phyloP scores from a whole-genome alignment of 2,113 vertebrate genomes.

The Xiphophorus maculatus region DNA sequence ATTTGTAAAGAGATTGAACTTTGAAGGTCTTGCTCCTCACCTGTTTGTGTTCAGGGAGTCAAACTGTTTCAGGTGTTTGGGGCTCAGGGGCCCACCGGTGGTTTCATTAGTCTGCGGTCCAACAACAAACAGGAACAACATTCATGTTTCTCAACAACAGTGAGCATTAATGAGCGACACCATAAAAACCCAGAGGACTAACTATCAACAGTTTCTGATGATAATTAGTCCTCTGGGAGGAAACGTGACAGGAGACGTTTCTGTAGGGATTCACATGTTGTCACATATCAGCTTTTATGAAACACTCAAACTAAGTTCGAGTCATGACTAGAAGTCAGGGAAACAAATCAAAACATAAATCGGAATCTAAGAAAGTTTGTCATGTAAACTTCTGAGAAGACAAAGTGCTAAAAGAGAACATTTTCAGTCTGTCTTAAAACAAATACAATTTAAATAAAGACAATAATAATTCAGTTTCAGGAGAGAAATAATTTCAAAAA shows the following conservation, averaged over 20 bases:
- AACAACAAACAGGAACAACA: constrained; percentile 5
- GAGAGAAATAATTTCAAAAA: background rate
- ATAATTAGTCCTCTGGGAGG: constrained; percentile 49
- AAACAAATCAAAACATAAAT: background rate
- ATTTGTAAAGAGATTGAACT: background rate
- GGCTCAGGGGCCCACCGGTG: constrained; percentile 14
- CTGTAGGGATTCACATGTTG: background rate
- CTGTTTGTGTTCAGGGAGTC: background rate
- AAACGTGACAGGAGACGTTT: background rate
- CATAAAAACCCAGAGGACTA: constrained; percentile 7
- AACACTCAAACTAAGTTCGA: background rate
- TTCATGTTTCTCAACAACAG: constrained; percentile 22
- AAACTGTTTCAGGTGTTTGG: background rate
- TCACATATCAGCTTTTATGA: background rate
- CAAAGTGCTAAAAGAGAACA: too few species aligned
- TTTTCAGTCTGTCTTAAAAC: background rate
- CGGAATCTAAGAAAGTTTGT: background rate
- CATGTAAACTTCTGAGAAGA: background rate
- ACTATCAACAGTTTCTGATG: constrained; percentile 41
- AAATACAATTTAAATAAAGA: too few species aligned
- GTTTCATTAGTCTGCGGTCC: constrained; percentile 30
- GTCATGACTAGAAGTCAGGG: background rate
- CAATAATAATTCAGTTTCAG: background rate
- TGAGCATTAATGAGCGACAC: constrained; percentile 34
- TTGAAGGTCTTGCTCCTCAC: background rate